Evolutionary conservation across 2,888 invertebrate species (phyloP).

Genomic region (Malthinus seriepunctatus): DNA sequence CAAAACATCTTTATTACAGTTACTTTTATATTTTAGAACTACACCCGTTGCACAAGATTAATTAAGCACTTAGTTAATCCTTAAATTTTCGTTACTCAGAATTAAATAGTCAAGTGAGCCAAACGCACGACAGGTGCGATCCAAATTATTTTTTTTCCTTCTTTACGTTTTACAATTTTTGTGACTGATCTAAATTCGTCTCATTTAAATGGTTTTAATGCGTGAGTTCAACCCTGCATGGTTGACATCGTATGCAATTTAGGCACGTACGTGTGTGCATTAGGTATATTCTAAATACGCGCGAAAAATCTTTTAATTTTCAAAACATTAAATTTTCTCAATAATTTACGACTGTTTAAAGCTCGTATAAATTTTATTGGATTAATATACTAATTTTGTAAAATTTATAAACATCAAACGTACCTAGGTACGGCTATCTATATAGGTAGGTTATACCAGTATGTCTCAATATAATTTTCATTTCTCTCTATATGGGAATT

Average conservation of each 20-base stretch:
- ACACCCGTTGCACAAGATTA: constrained; percentile 10
- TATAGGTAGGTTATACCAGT: too few relatives aligned
- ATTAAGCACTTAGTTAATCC: constrained; percentile 8
- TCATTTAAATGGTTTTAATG: constrained; percentile 8
- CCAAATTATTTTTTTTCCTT: constrained; percentile 1
- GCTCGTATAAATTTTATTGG: too few relatives aligned
- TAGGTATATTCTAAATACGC: too few relatives aligned
- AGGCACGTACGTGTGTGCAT: constrained; percentile 9
- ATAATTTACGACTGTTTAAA: too few relatives aligned
- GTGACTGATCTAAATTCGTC: constrained; percentile 15
- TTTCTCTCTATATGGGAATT: too few relatives aligned
- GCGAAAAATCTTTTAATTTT: too few relatives aligned
- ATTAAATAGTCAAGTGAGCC: constrained; percentile 19
- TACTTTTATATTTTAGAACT: neutral
- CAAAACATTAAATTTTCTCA: too few relatives aligned
- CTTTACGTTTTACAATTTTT: constrained; percentile 6
- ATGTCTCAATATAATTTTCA: too few relatives aligned
- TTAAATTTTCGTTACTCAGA: constrained; percentile 7
- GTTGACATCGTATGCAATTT: constrained; percentile 20
- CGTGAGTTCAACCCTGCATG: constrained; percentile 21
- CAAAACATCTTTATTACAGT: neutral
- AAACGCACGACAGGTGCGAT: constrained; percentile 15
- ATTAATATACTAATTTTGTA: too few relatives aligned
- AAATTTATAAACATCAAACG: too few relatives aligned
- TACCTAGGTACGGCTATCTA: too few relatives aligned